Base-by-base conservation (phyloP, 2,113 vertebrate genomes). In the Colius striatus region DNA sequence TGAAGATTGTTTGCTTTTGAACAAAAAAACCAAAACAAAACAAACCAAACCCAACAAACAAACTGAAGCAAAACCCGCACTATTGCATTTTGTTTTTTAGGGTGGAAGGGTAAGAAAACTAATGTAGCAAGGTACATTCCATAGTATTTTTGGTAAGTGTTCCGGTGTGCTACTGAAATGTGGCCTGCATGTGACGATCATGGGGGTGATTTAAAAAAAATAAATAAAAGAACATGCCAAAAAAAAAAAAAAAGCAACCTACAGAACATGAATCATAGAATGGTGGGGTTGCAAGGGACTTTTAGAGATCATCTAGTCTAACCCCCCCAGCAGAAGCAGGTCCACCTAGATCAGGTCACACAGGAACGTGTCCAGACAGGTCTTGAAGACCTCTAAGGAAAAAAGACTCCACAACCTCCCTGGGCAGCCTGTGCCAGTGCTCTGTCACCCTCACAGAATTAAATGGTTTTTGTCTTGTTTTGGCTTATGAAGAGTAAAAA, bases 111-210 rank as follows among this genome's bases (percentile, higher is more conserved):
- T 57, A 11, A 48, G 21, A 47, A 73, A 87, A 47, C 11, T 61
- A 66, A 61, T 5, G 3, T 10, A 45, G 17, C 20, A 50, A 67
- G 30, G 20, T 58, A 19, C 0, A 0, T 88, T 58, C 29, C 47
- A 20, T 3, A 4, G 30, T 0, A 6, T 34, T 61, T 75, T 55
- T 62, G 5, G 16, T 50, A 29, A 14, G 11, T 0, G 0, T 21
- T 80, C 91, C 23, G 36, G 12, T 67, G 26, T 89, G n/a, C 27
- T 84, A 2, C 8, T n/a, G n/a, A 38, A 48, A 4, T 76, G 41
- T n/a, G n/a, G 38, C 53, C 5, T 76, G 41, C 21, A 10, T 71
- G 36, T 22, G 57, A 0, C 55, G 36, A 58, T 82, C 30, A 16
- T n/a, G 12, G 74, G 29, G 7, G 5, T 34, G 26, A 74, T 88